Percentiles rank a stretch among this genome's conserved stretches.
Evolutionary conservation across 2,797 vertebrate genomes (phyloP).

Genomic region (Rhinatrema bivittatum): DNA sequence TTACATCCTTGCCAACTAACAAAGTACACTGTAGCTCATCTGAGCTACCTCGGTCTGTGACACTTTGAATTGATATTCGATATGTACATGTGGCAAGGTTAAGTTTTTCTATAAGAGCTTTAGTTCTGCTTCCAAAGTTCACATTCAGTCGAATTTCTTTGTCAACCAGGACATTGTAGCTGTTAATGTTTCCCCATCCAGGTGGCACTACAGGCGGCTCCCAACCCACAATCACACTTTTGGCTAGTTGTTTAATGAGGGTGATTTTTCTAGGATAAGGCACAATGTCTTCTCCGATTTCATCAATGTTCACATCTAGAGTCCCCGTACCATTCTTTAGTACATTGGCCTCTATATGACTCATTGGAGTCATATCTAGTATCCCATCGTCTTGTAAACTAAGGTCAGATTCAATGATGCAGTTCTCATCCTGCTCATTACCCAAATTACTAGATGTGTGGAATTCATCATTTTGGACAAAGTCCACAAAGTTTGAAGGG

Average conservation of each 20-base stretch:
- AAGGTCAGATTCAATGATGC: conserved; percentile 71
- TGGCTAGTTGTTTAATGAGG: conserved; percentile 96
- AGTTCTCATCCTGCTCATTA: conserved; percentile 73
- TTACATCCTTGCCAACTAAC: conserved; percentile 89
- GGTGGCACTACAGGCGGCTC: conserved; percentile 87
- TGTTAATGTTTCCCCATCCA: conserved; percentile 79
- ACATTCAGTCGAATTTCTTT: conserved; percentile 82
- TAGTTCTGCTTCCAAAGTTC: conserved; percentile 78
- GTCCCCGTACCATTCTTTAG: conserved; percentile 72
- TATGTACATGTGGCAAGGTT: conserved; percentile 77
- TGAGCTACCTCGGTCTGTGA: conserved; percentile 79
- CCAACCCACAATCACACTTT: conserved; percentile 97
- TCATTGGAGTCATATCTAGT: conserved; percentile 41
- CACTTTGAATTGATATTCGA: conserved; percentile 85
- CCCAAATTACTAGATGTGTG: conserved; percentile 56
- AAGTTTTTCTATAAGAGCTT: conserved; percentile 91
- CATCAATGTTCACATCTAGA: conserved; percentile 81
- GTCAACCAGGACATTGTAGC: conserved; percentile 92
- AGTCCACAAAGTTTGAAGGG: conserved; percentile 96
- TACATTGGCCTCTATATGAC: conserved; percentile 18
- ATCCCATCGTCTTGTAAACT: conserved; percentile 53
- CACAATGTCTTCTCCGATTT: conserved; percentile 94
- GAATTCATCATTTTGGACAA: conserved; percentile 79
- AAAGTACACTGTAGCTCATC: conserved; percentile 89
- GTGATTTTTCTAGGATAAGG: conserved; percentile 96